Percentiles rank a stretch among this genome's conserved stretches.
These are phyloP conservation scores for Eospalax fontanierii DNA, from an alignment of 2,797 vertebrate species.

Conservation along the genomic window DNA sequence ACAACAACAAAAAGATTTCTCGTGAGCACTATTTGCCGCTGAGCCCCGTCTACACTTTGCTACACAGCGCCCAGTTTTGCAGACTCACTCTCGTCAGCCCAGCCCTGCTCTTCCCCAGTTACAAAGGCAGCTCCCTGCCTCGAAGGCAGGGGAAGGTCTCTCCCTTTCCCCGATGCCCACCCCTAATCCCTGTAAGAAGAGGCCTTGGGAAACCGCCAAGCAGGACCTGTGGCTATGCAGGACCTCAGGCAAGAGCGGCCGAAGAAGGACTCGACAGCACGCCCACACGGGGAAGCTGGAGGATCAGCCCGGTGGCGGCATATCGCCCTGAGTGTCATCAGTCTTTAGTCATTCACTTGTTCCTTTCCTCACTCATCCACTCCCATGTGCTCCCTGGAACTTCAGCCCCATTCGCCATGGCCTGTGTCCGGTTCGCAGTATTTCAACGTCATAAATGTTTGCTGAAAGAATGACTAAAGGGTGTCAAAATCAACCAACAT, in stretches of 20 bases:
- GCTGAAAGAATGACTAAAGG: conserved; percentile 24
- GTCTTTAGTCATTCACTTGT: background rate
- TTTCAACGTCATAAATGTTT: background rate
- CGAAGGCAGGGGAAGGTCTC: fast-evolving
- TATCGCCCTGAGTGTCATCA: no score
- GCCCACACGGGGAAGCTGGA: no score
- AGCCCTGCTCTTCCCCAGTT: background rate
- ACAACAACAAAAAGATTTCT: background rate
- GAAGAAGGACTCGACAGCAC: no score
- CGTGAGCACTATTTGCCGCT: background rate
- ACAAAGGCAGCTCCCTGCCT: no score
- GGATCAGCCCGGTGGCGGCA: no score
- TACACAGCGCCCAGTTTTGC: fast-evolving
- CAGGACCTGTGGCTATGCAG: background rate
- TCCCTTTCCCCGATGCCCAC: fast-evolving
- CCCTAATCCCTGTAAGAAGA: background rate
- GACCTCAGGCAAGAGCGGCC: background rate
- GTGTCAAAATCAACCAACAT: background rate
- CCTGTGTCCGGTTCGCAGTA: background rate
- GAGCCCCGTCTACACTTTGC: fast-evolving
- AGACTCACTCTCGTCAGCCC: fast-evolving
- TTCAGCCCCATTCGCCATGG: background rate
- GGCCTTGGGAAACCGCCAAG: background rate
- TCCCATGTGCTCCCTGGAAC: background rate
- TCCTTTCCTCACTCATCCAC: background rate